Base-by-base conservation (phyloP, 2,888 invertebrate genomes). In the Hipparchia sbordonii region DNA sequence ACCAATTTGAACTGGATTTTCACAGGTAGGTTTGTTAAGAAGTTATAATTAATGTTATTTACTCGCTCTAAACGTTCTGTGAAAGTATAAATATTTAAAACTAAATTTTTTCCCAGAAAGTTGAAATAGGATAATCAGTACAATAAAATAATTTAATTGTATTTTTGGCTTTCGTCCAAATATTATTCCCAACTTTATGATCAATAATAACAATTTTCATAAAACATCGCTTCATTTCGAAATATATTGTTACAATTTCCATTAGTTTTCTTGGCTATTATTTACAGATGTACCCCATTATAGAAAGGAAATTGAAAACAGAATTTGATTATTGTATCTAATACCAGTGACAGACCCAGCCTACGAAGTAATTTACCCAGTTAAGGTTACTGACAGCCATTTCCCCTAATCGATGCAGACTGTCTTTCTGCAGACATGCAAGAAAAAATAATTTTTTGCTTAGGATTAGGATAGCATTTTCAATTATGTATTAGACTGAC, bases 291-390 rank as follows among this genome's bases (percentile, higher is more conserved):
- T 33, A 12, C 23, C 67, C 39, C 48, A 51, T 60, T 51, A 68
- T n/a, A 68, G 59, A 72, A 72, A 57, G 72, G 72, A 72, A 72
- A 72, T 72, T 68, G 68, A 62, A 72, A 72, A 68, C 68, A 68
- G 59, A 63, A 56, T 63, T 57, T 48, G 57, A 51, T 67, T 65
- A 63, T 12, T 45, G 52, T 33, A 10, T 33, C 23, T 60, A 67
- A 57, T 67, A 56, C 46, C 7, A 57, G 0, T 13, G 2, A 56
- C 23, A 45, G 67, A 67, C 67, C 45, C 57, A 13, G 57, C 39
- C 46, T 46, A 45, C 67, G 13, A n/a, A 39, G 39, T 39, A 39
- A 39, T 39, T 39, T 39, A n/a, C 39, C 56, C 6, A 56, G 46
- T 67, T 45, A 45, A 67, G 33, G 23, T 67, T 57, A 54, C 56